Percentiles rank a stretch among this genome's conserved stretches.
Conservation (phyloP, 2,888 invertebrate species). For the Drosophila lutescens region DNA sequence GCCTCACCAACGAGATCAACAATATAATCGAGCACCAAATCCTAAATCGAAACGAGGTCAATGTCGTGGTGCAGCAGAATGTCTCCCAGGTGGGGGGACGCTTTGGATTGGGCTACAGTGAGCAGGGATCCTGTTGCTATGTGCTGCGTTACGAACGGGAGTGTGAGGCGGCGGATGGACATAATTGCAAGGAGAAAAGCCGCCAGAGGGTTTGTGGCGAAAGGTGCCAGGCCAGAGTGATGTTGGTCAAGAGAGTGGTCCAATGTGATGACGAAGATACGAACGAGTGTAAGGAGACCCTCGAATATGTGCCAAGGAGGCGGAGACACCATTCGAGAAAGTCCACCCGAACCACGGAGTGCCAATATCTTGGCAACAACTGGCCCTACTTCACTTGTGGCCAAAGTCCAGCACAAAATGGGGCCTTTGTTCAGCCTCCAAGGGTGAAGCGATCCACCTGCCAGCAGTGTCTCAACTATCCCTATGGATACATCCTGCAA, state of each 20-base stretch:
- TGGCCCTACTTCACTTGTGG: conserved; percentile 71
- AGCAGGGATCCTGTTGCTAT: conserved; percentile 81
- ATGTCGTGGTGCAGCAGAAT: conserved; percentile 79
- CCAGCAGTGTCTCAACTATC: conserved; percentile 55
- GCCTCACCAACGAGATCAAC: conserved; percentile 78
- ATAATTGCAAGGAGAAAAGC: conserved; percentile 65
- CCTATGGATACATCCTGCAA: conserved; percentile 60
- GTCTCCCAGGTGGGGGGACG: conserved; percentile 79
- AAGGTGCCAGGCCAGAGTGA: conserved; percentile 78
- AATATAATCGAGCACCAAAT: conserved; percentile 79
- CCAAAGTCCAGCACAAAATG: neutral
- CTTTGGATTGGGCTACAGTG: conserved; percentile 81
- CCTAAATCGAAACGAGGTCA: conserved; percentile 71
- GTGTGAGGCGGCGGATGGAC: conserved; percentile 50
- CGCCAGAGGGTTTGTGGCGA: conserved; percentile 78
- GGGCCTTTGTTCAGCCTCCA: neutral
- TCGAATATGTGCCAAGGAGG: conserved; percentile 70
- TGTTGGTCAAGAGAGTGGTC: conserved; percentile 71
- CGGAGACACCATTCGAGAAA: conserved; percentile 21
- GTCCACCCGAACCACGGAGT: conserved; percentile 13
- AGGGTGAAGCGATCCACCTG: conserved; percentile 44
- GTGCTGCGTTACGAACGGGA: conserved; percentile 66
- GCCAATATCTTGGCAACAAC: conserved; percentile 38
- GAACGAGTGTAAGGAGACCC: conserved; percentile 58
- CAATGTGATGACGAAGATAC: conserved; percentile 59